Conservation (phyloP, 2,113 vertebrate species). For the Podiceps cristatus region DNA sequence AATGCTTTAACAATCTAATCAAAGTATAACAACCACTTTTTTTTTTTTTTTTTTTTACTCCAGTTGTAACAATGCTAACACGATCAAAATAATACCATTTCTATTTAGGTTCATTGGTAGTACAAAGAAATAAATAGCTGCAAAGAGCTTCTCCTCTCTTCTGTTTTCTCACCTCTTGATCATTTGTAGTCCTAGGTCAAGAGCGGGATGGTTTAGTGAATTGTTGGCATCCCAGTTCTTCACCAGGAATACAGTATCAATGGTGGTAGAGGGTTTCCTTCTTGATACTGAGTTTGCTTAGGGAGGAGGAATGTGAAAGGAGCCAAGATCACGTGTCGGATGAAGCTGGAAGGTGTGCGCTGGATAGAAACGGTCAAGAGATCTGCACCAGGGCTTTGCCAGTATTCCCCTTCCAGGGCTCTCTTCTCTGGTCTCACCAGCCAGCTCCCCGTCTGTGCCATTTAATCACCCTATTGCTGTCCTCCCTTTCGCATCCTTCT, state of each 20-base stretch:
- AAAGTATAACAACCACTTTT: neutral
- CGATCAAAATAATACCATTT: neutral
- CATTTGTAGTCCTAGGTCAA: neutral
- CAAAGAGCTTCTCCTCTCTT: neutral
- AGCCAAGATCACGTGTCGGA: accelerated
- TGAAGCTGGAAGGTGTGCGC: neutral
- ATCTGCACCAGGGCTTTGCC: neutral
- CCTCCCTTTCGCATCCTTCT: accelerated
- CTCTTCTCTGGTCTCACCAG: neutral
- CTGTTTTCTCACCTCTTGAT: neutral
- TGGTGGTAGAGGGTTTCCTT: neutral
- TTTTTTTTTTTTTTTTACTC: neutral
- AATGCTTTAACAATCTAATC: neutral
- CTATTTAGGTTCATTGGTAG: neutral
- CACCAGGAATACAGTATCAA: neutral
- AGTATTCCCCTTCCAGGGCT: neutral
- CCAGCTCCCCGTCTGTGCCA: neutral
- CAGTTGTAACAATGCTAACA: neutral
- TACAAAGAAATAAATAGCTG: neutral
- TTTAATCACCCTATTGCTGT: accelerated
- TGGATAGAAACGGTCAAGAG: neutral
- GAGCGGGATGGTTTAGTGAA: neutral
- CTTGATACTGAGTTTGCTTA: neutral
- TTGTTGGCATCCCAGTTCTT: neutral
- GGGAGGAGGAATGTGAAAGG: neutral